Conservation (phyloP, 2,113 vertebrate species). For the Gymnorhina tibicen region DNA sequence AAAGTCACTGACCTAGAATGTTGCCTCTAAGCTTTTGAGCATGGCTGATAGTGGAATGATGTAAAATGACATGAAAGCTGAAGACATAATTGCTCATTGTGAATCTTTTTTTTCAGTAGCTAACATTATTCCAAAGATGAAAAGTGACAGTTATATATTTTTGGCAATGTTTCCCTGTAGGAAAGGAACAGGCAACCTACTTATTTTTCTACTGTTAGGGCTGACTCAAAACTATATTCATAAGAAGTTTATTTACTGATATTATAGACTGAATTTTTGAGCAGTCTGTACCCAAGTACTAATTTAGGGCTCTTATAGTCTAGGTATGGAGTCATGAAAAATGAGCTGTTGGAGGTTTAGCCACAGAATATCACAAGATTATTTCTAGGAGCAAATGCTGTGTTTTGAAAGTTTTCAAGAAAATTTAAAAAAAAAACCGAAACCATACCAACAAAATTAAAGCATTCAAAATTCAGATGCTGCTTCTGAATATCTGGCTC, state of each 20-base stretch:
- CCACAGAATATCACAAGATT: background rate
- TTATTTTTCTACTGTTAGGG: conserved; percentile 41
- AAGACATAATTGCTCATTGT: conserved; percentile 68
- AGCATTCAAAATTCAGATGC: conserved; percentile 1
- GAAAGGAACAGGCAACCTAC: conserved; percentile 54
- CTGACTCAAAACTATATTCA: conserved; percentile 45
- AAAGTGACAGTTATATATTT: conserved; percentile 64
- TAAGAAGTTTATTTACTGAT: conserved; percentile 53
- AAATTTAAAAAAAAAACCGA: background rate
- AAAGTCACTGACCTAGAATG: conserved; percentile 69
- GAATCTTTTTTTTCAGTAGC: conserved; percentile 36
- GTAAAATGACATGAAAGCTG: conserved; percentile 67
- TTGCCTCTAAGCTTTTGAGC: conserved; percentile 61
- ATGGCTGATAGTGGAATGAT: conserved; percentile 55
- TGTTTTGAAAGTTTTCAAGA: background rate
- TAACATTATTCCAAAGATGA: conserved; percentile 53
- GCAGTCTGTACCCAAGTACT: background rate
- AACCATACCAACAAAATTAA: background rate
- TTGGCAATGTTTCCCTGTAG: conserved; percentile 51
- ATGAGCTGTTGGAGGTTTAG: conserved; percentile 7
- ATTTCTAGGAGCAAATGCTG: background rate
- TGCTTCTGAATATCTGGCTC: background rate
- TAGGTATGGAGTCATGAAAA: background rate
- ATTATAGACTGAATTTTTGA: conserved; percentile 29
- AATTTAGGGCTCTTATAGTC: conserved; percentile 7